Evolutionary conservation across 1,140 invertebrate genomes (phyloP).

Genomic region (Monochamus saltuarius): DNA sequence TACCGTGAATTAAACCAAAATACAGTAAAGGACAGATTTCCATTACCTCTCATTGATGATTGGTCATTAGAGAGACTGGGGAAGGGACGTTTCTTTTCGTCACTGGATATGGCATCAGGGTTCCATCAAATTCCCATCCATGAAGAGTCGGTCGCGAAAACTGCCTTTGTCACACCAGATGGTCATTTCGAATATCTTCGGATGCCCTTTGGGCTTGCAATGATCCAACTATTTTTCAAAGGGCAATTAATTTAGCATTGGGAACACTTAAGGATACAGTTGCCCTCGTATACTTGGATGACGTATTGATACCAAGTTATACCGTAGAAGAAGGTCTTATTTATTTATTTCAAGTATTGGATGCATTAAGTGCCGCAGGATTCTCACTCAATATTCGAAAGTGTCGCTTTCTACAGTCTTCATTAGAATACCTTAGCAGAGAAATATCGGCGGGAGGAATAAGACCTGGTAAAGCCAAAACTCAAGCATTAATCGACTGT

Average conservation of each 20-base stretch:
- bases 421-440: slow-evolving; percentile 25
- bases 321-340: slow-evolving; percentile 32
- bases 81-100: slow-evolving; percentile 34
- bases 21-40: slow-evolving; percentile 49
- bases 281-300: slow-evolving; percentile 36
- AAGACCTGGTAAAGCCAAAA: background rate
- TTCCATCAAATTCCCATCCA: slow-evolving; percentile 43
- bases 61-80: slow-evolving; percentile 45
- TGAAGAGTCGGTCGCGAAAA: slow-evolving; percentile 43
- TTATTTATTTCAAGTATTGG: slow-evolving; percentile 33
- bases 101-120: slow-evolving; percentile 34
- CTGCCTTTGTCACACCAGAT: slow-evolving; percentile 40
- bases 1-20: slow-evolving; percentile 45
- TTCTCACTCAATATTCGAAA: slow-evolving; percentile 28
- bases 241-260: slow-evolving; percentile 48
- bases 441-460: slow-evolving; percentile 23
- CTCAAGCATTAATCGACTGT: no score
- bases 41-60: slow-evolving; percentile 53
- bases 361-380: slow-evolving; percentile 18
- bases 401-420: slow-evolving; percentile 22
- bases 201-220: slow-evolving; percentile 56
- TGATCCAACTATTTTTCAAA: slow-evolving; percentile 53
- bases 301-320: slow-evolving; percentile 36
- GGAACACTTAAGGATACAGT: slow-evolving; percentile 26
- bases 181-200: slow-evolving; percentile 52